phyloP scores from a whole-genome alignment of 2,797 vertebrate genomes.

The Sebastes variabilis region DNA sequence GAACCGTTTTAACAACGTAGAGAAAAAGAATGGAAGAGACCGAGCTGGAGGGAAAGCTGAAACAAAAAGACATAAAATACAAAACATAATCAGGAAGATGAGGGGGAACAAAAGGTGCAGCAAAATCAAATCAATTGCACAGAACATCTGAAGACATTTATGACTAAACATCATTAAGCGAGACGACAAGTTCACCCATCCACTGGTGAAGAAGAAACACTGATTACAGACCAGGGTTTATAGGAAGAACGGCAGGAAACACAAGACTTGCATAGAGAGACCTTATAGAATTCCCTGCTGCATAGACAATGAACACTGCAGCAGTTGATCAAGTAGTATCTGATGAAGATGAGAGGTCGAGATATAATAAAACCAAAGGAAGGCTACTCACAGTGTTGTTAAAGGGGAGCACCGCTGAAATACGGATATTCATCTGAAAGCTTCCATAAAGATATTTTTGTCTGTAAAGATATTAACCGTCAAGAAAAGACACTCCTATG shows the following conservation, averaged over 20 bases:
- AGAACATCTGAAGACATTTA: slow-evolving; percentile 24
- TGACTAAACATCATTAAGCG: not conserved
- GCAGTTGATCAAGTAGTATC: slow-evolving; percentile 44
- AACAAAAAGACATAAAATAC: slow-evolving; percentile 32
- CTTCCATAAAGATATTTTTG: not conserved
- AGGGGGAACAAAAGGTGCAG: slow-evolving; percentile 29
- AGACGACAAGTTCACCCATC: not conserved
- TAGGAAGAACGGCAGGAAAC: slow-evolving; percentile 37
- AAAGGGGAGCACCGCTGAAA: slow-evolving; percentile 28
- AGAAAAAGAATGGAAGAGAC: slow-evolving; percentile 55
- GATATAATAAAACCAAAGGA: slow-evolving; percentile 13
- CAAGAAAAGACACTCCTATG: not conserved
- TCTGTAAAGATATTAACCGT: not conserved
- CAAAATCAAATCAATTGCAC: slow-evolving; percentile 37
- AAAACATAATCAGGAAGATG: not conserved
- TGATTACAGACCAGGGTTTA: not conserved
- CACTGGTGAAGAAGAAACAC: not conserved
- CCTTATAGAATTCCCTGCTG: slow-evolving; percentile 34
- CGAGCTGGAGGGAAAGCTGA: slow-evolving; percentile 60
- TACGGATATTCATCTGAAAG: not conserved
- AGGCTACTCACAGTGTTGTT: slow-evolving; percentile 23
- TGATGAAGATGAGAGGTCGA: slow-evolving; percentile 22
- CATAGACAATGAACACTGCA: slow-evolving; percentile 53
- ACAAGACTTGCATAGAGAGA: slow-evolving; percentile 75
- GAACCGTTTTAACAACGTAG: slow-evolving; percentile 51